A percentile compares a stretch with the other conserved stretches of the same genome.
Evolutionary conservation across 92 coral and sea anemone species (phyloP).

Genomic region (Chrysogorgia sp.): DNA sequence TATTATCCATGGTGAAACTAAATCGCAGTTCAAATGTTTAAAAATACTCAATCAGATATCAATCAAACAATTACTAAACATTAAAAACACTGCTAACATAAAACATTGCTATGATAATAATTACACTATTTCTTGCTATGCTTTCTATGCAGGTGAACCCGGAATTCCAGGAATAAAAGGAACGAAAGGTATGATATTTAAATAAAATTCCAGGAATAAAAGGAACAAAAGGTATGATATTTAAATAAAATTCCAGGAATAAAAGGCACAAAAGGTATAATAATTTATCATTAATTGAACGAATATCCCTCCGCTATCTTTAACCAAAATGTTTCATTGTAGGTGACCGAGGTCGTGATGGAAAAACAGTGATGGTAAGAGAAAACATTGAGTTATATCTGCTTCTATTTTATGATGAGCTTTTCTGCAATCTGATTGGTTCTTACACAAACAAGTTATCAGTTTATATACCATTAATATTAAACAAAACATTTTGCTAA

Average conservation of each 20-base stretch:
- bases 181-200: too few species aligned
- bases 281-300: too few species aligned
- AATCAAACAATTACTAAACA: too few species aligned
- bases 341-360: slow-evolving; percentile 14
- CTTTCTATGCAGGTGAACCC: background rate
- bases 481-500: too few species aligned
- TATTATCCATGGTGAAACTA: too few species aligned
- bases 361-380: slow-evolving; percentile 19
- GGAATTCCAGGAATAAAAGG: background rate
- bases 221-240: background rate
- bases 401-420: background rate
- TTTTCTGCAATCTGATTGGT: background rate
- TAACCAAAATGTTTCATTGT: background rate
- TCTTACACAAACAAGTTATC: too few species aligned
- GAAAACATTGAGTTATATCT: background rate
- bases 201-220: background rate
- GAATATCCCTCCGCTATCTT: too few species aligned
- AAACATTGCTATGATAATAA: too few species aligned
- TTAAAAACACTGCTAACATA: too few species aligned
- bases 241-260: background rate
- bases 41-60: too few species aligned
- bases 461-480: too few species aligned
- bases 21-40: too few species aligned
- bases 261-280: background rate
- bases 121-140: background rate